Base-by-base conservation (phyloP, 2,797 vertebrate species). In the Gobio occitaniae region DNA sequence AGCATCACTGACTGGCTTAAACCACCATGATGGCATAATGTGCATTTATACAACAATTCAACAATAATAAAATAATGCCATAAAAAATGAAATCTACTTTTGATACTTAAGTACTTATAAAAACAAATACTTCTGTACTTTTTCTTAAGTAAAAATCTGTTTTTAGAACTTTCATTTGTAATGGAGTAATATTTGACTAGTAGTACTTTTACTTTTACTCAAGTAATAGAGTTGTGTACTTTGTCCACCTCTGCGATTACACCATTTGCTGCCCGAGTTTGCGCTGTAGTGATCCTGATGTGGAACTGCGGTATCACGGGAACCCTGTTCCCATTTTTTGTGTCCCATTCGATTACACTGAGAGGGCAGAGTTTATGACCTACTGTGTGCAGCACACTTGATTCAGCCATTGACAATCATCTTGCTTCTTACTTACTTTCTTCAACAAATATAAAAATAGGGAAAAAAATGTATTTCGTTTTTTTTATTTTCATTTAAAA, bases 1-100 rank as follows among this genome's bases (percentile, higher is more conserved):
- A 32, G 32, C 32, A 32, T 1, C 1, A 1, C 29, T 2, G 1
- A 32, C 0, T n/a, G n/a, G n/a, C n/a, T n/a, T n/a, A n/a, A n/a
- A n/a, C n/a, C n/a, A n/a, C n/a, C n/a, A n/a, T n/a, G n/a, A n/a
- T n/a, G n/a, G n/a, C n/a, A n/a, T n/a, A n/a, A n/a, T n/a, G n/a
- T n/a, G n/a, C n/a, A n/a, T n/a, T n/a, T n/a, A n/a, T n/a, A n/a
- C n/a, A n/a, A n/a, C n/a, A n/a, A n/a, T n/a, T n/a, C n/a, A n/a
- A n/a, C n/a, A n/a, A n/a, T n/a, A n/a, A n/a, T n/a, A n/a, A n/a
- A n/a, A n/a, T n/a, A n/a, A n/a, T n/a, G n/a, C n/a, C n/a, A n/a
- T n/a, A n/a, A n/a, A n/a, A n/a, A n/a, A n/a, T n/a, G n/a, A n/a
- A n/a, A n/a, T n/a, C n/a, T n/a, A n/a, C n/a, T n/a, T n/a, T n/a